A percentile compares a stretch with the other conserved stretches of the same genome.
Conservation (phyloP, 2,888 invertebrate species). For the Dione vanillae region DNA sequence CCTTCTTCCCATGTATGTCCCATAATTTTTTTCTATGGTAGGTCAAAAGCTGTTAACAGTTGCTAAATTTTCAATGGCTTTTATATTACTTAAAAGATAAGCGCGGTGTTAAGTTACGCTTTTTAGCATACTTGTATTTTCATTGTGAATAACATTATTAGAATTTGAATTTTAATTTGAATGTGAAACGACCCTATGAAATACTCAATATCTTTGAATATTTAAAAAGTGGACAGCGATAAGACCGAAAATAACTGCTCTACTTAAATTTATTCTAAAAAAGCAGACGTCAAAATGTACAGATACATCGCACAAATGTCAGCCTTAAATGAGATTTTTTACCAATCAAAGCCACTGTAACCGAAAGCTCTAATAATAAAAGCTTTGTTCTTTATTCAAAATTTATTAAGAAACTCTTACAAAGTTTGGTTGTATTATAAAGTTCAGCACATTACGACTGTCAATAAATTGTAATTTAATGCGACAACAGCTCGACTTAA, state of each 20-base stretch:
- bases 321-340: neutral
- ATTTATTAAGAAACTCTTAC: neutral
- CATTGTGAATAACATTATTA: no score
- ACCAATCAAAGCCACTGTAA: neutral
- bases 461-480: conserved; percentile 7
- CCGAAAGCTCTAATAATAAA: neutral
- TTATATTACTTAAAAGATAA: no score
- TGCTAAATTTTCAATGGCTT: no score
- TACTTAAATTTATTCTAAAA: neutral
- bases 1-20: neutral
- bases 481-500: neutral
- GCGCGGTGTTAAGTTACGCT: no score
- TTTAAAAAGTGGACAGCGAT: no score
- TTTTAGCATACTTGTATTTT: no score
- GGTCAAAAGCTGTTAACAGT: neutral
- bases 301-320: neutral
- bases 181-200: no score
- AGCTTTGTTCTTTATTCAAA: neutral
- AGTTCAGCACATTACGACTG: neutral
- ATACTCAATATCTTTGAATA: no score
- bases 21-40: no score
- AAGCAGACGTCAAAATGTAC: no score
- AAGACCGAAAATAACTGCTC: no score
- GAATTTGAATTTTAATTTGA: no score
- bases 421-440: neutral